phyloP scores from a whole-genome alignment of 2,113 vertebrate species.

The Podocnemis expansa region DNA sequence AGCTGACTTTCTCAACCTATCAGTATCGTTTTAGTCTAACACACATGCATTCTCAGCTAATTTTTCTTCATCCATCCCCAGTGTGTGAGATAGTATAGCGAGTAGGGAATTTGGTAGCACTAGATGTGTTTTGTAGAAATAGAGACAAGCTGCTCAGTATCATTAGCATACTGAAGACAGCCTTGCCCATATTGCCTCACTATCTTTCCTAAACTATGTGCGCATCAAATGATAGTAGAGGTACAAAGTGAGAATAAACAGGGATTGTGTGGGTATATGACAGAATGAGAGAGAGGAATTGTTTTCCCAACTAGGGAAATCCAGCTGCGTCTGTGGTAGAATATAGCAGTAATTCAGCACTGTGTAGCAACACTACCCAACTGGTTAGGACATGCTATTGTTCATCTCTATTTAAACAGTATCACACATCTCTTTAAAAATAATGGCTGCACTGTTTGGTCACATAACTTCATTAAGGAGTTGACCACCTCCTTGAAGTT shows the following conservation, averaged over 20 bases:
- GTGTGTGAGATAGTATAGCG: neutral
- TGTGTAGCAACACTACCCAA: neutral
- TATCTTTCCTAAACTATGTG: neutral
- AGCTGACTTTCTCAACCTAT: neutral
- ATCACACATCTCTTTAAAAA: neutral
- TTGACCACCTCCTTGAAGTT: neutral
- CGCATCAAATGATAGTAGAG: neutral
- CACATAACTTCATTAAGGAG: neutral
- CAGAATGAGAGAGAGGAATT: neutral
- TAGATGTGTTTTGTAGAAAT: neutral
- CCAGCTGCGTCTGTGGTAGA: neutral
- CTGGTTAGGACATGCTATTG: neutral
- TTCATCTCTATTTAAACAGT: neutral
- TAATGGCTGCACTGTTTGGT: neutral
- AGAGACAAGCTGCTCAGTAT: neutral
- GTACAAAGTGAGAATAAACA: neutral
- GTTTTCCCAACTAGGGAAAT: neutral
- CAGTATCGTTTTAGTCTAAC: neutral
- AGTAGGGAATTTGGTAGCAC: neutral
- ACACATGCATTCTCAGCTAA: neutral
- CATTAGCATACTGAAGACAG: neutral
- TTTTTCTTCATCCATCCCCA: neutral
- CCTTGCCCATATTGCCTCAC: neutral
- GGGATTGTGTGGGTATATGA: neutral
- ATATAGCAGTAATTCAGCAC: neutral